Evolutionary conservation across 2,888 invertebrate species (phyloP), one percentile per base, ranked within the genome.

Genomic region (Conchocele bisecta): DNA sequence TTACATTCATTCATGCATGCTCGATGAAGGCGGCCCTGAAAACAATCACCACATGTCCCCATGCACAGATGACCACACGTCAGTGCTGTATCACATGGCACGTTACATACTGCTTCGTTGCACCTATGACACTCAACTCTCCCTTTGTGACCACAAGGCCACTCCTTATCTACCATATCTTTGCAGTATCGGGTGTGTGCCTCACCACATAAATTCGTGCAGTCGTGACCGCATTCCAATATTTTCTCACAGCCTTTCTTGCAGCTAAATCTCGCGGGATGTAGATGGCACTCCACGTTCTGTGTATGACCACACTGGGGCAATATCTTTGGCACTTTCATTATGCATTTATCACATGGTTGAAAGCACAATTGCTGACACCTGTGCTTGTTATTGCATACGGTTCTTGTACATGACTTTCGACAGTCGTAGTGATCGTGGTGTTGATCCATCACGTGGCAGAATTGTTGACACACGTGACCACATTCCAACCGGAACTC

Each of bases 21-120:
- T 64, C 82, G 85, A 88, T 95, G 95, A 61, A 95, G 89, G 15
- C 94, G 92, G 35, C 94, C 94, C 85, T 93, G 93, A 37, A 81
- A 87, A 88, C 95, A 95, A 48, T 86, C 75, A 3, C 93, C 88
- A 79, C 92, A 92, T 3, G 83, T 86, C 17, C 91, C 91, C 11
- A 26, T 56, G 70, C 88, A 89, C 2, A 66, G 89, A 66, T 88
- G 87, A 5, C 72, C 85, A 81, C 88, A 88, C 1, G 67, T 64
- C 13, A 88, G 73, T 6, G 50, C 26, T 29, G 58, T 53, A 2
- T 37, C 20, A 44, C 85, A 85, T 13, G 50, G 37, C n/a, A 46
- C 37, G 24, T 64, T 37, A 31, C 76, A 85, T 17, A 61, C 20
- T 13, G 59, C 69, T 1, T 41, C 37, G 3, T 72, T 66, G n/a